phyloP scores from a whole-genome alignment of 2,888 invertebrate genomes.

The Melangyna quadrimaculata region DNA sequence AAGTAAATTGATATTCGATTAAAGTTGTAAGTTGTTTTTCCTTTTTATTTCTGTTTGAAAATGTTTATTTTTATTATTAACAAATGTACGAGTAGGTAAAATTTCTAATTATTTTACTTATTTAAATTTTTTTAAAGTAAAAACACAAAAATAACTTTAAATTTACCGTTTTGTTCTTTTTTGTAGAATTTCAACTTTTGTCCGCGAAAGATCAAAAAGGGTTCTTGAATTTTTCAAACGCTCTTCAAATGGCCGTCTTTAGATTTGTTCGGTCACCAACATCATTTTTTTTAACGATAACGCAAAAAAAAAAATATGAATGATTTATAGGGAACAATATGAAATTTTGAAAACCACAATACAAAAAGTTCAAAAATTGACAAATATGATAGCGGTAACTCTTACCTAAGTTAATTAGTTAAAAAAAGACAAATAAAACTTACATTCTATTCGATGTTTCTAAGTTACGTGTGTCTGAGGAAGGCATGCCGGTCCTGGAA shows the following conservation, averaged over 20 bases:
- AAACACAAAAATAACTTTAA: background rate
- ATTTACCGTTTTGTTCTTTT: slow-evolving; percentile 74
- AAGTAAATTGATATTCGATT: no score
- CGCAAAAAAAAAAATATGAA: slow-evolving; percentile 25
- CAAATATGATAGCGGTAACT: background rate
- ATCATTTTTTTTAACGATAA: slow-evolving; percentile 22
- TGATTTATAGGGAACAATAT: background rate
- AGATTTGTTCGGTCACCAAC: slow-evolving; percentile 28
- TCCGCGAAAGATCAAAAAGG: slow-evolving; percentile 70
- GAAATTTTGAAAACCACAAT: background rate
- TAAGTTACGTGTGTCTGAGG: slow-evolving; percentile 56
- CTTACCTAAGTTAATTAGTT: slow-evolving; percentile 3
- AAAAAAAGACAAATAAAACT: slow-evolving; percentile 38
- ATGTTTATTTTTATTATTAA: no score
- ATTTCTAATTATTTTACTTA: no score
- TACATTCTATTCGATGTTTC: slow-evolving; percentile 55
- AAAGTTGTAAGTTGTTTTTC: no score
- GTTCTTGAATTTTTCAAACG: slow-evolving; percentile 71
- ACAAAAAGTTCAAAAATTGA: slow-evolving; percentile 3
- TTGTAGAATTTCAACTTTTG: slow-evolving; percentile 69
- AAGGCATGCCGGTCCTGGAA: slow-evolving; percentile 73
- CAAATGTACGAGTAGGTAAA: no score
- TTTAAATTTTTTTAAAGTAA: background rate
- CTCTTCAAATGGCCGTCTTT: slow-evolving; percentile 64
- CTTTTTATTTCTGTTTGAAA: no score